A percentile compares a stretch with the other conserved stretches of the same genome.
phyloP scores from a whole-genome alignment of 2,888 invertebrate genomes.

The Tenodera sinensis region DNA sequence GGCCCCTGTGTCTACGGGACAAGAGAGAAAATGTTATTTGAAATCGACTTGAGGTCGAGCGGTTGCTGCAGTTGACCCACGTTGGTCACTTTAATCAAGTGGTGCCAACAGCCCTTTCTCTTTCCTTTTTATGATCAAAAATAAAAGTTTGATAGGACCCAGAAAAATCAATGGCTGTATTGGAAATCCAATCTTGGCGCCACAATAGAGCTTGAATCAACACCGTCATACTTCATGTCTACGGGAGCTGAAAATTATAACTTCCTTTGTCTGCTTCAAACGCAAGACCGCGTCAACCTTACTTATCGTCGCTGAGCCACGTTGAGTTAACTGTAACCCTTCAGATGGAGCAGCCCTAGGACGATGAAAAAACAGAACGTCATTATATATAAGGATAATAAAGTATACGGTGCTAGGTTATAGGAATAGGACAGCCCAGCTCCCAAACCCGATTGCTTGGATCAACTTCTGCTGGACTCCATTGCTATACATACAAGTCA shows the following conservation, averaged over 20 bases:
- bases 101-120: not conserved
- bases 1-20: not conserved
- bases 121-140: not conserved
- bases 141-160: not conserved
- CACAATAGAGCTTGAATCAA: not conserved
- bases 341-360: no score
- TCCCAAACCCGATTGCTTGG: no score
- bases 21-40: not conserved
- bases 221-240: no score
- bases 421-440: no score
- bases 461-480: no score
- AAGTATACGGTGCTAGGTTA: no score
- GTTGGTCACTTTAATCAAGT: not conserved
- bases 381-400: no score
- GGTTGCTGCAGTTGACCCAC: not conserved
- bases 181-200: not conserved
- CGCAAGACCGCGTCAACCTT: not conserved
- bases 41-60: not conserved
- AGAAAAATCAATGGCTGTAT: not conserved
- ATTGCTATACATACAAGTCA: no score
- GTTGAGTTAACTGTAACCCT: no score
- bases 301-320: not conserved
- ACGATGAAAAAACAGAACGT: no score
- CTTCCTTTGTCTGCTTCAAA: no score
- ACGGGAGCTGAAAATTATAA: no score